Evolutionary conservation across 2,888 invertebrate species (phyloP).

Genomic region (Lycaena phlaeas): DNA sequence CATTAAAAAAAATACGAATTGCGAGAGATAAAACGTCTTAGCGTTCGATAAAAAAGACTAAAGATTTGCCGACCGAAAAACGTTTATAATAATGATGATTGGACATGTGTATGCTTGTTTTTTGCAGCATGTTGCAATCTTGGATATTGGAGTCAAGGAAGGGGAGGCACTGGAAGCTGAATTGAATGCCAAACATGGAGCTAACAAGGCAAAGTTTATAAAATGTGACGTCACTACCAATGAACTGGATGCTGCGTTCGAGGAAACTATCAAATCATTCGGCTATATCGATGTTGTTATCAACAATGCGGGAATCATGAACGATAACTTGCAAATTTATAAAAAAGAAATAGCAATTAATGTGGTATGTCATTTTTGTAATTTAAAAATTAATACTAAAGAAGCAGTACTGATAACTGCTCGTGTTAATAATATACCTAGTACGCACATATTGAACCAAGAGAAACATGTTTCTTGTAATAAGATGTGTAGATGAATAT

Average conservation of each 20-base stretch:
- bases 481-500: no score
- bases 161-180: slow-evolving; percentile 27
- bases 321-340: slow-evolving; percentile 23
- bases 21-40: no score
- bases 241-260: slow-evolving; percentile 25
- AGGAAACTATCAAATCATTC: slow-evolving; percentile 21
- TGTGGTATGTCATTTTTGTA: slow-evolving; percentile 27
- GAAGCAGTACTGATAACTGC: no score
- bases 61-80: no score
- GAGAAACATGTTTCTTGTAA: no score
- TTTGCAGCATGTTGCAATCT: slow-evolving; percentile 25
- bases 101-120: no score
- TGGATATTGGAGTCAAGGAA: slow-evolving; percentile 29
- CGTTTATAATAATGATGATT: no score
- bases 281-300: slow-evolving; percentile 31
- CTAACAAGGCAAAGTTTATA: slow-evolving; percentile 27
- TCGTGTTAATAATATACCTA: no score
- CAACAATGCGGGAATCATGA: slow-evolving; percentile 35
- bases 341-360: slow-evolving; percentile 34
- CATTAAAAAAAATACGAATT: no score
- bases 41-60: no score
- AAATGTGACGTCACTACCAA: slow-evolving; percentile 34
- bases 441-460: no score
- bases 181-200: slow-evolving; percentile 26
- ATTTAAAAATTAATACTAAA: no score